phyloP scores from a whole-genome alignment of 2,797 vertebrate species.

The Coendou prehensilis region DNA sequence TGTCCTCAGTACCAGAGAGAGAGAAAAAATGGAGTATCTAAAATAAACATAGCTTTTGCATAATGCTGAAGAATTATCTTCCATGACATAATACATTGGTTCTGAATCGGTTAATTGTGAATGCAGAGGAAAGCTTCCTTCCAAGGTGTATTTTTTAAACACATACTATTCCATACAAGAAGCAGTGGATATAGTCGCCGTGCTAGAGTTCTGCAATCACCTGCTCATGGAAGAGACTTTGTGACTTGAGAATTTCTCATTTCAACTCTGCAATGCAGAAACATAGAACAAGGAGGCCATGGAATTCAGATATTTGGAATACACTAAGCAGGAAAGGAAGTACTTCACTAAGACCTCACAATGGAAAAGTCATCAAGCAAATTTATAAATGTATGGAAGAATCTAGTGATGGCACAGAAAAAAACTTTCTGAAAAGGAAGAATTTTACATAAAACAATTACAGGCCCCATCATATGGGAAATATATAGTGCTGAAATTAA shows the following conservation, averaged over 20 bases:
- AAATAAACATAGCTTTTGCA: constrained; percentile 55
- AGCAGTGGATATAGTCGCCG: neutral
- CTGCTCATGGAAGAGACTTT: neutral
- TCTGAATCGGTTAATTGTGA: neutral
- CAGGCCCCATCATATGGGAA: neutral
- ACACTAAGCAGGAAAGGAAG: neutral
- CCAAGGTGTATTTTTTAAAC: neutral
- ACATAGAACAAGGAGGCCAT: neutral
- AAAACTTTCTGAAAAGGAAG: neutral
- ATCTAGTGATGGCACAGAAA: neutral
- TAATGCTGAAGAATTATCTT: constrained; percentile 41
- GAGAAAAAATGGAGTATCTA: neutral
- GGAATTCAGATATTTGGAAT: neutral
- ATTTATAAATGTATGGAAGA: constrained; percentile 6
- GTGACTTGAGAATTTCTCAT: neutral
- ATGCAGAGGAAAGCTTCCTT: neutral
- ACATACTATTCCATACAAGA: neutral
- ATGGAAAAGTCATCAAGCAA: neutral
- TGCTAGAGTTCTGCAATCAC: neutral
- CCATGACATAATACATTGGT: neutral
- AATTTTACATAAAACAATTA: neutral
- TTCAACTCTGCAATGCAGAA: constrained; percentile 18
- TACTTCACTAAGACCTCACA: neutral
- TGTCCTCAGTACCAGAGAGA: constrained; percentile 46
- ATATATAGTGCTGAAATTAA: neutral